These are phyloP conservation scores for Stratiomys singularior DNA, from an alignment of 2,888 invertebrate genomes.

Conservation along the genomic window DNA sequence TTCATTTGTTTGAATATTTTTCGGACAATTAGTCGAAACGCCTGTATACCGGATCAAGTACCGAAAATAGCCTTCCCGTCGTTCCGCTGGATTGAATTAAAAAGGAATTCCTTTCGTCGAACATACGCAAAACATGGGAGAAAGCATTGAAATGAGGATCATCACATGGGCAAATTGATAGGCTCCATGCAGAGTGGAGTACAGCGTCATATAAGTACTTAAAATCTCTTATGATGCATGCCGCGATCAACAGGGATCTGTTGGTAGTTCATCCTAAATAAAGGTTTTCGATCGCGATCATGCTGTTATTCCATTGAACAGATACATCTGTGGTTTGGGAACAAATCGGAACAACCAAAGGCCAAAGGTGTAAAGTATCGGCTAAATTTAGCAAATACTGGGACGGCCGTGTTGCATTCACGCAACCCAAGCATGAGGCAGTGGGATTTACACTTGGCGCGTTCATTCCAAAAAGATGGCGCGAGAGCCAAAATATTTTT, in stretches of 20 bases:
- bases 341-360: not conserved
- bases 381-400: not conserved
- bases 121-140: too few relatives aligned
- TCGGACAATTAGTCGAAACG: not conserved
- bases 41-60: not conserved
- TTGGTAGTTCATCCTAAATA: not conserved
- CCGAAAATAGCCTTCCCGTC: slow-evolving; percentile 29
- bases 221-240: too few relatives aligned
- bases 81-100: too few relatives aligned
- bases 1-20: not conserved
- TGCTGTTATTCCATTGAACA: too few relatives aligned
- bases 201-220: too few relatives aligned
- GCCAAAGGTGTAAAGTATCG: slow-evolving; percentile 28
- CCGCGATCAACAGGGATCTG: too few relatives aligned
- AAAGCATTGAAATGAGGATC: too few relatives aligned
- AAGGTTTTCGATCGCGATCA: not conserved
- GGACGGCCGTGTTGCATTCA: not conserved
- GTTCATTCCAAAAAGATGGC: not conserved
- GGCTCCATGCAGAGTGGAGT: too few relatives aligned
- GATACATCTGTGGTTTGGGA: too few relatives aligned
- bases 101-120: too few relatives aligned
- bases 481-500: not conserved
- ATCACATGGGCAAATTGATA: too few relatives aligned
- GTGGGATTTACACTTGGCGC: not conserved
- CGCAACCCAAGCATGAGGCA: not conserved